Evolutionary conservation across 1,140 invertebrate species (phyloP).

Genomic region (Scaptomyza hsui): DNA sequence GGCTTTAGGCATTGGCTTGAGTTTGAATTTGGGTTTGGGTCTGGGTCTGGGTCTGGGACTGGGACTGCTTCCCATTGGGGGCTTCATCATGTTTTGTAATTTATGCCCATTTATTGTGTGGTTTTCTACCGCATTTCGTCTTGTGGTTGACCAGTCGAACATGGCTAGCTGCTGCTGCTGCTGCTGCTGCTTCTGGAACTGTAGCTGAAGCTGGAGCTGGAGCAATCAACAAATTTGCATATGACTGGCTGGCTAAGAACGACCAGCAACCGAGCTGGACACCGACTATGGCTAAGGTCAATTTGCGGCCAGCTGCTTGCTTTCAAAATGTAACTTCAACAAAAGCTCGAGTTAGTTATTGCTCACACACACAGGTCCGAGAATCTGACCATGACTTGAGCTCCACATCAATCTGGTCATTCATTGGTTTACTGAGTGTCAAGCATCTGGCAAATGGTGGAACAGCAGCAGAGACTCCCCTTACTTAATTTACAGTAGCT

Average conservation of each 20-base stretch:
- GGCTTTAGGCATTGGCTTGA: background rate
- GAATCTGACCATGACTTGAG: background rate
- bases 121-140: constrained; percentile 72
- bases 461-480: background rate
- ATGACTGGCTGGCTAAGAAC: constrained; percentile 60
- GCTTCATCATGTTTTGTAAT: constrained; percentile 76
- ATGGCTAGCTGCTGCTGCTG: constrained; percentile 19
- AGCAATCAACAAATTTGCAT: constrained; percentile 77
- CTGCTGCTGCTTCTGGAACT: constrained; percentile 22
- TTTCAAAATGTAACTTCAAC: constrained; percentile 41
- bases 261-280: constrained; percentile 4
- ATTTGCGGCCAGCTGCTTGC: constrained; percentile 59
- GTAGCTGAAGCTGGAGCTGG: constrained; percentile 33
- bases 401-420: background rate
- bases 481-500: background rate
- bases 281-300: constrained; percentile 34
- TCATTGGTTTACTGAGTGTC: constrained; percentile 7
- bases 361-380: constrained; percentile 4
- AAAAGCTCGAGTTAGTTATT: constrained; percentile 42
- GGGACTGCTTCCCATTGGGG: constrained; percentile 11
- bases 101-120: constrained; percentile 81
- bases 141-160: constrained; percentile 57
- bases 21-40: background rate
- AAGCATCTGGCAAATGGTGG: constrained; percentile 4
- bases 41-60: constrained; percentile 1